Percentiles rank a stretch among this genome's conserved stretches.
Conservation (phyloP, 2,113 vertebrate genomes). For the Chelonoidis abingdonii region DNA sequence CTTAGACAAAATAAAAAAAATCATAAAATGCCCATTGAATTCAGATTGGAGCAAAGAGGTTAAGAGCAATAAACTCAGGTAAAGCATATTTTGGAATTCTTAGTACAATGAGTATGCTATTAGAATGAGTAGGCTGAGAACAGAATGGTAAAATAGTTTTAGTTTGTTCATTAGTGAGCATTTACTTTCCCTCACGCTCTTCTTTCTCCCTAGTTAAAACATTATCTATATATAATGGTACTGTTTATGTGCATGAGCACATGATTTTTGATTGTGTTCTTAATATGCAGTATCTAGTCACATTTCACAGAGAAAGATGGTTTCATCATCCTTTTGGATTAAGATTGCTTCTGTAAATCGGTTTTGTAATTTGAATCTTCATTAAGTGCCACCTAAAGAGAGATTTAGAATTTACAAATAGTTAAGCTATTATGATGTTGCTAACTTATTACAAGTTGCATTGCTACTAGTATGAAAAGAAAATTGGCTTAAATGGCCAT, state of each 20-base stretch:
- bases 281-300: neutral
- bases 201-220: neutral
- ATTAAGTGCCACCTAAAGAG: neutral
- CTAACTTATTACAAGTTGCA: neutral
- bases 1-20: neutral
- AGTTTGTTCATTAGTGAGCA: neutral
- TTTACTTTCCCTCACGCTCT: neutral
- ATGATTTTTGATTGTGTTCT: neutral
- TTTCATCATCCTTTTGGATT: neutral
- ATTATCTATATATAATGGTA: neutral
- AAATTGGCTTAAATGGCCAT: constrained; percentile 46
- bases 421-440: neutral
- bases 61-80: neutral
- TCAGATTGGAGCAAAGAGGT: neutral
- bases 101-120: neutral
- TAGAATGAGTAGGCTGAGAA: fast-evolving
- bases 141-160: neutral
- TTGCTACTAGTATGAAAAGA: neutral
- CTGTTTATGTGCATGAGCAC: neutral
- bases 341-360: constrained; percentile 8
- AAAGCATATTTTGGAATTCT: neutral
- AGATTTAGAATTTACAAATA: constrained; percentile 17
- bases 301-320: neutral
- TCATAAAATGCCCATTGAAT: neutral
- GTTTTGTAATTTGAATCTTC: constrained; percentile 9